phyloP scores from a whole-genome alignment of 2,888 invertebrate genomes.

The Salticus scenicus region DNA sequence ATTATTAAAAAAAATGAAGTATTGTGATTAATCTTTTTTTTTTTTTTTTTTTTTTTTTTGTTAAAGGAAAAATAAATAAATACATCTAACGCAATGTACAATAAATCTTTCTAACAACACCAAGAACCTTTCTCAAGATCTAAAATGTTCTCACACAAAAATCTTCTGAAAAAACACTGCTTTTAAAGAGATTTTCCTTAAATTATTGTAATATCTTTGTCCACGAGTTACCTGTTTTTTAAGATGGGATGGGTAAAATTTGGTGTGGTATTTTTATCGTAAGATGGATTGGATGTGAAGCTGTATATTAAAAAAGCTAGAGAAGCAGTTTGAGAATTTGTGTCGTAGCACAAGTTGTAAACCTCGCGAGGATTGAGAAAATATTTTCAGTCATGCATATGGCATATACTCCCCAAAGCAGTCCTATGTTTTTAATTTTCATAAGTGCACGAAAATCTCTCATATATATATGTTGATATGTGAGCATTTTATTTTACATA shows the following conservation, averaged over 20 bases:
- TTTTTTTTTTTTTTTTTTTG: too few species aligned
- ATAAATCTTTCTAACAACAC: too few species aligned
- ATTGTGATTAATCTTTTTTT: too few species aligned
- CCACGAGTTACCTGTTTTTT: slow-evolving; percentile 29
- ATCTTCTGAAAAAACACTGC: neutral
- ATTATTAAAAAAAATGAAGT: too few species aligned
- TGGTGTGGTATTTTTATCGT: slow-evolving; percentile 23
- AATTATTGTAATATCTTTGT: slow-evolving; percentile 40
- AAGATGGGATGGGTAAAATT: too few species aligned
- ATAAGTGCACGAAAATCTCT: slow-evolving; percentile 1
- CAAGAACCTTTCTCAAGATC: neutral
- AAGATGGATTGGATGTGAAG: neutral
- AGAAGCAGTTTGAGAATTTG: slow-evolving; percentile 20
- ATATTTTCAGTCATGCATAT: slow-evolving; percentile 26
- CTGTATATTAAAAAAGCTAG: neutral
- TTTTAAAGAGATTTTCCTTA: slow-evolving; percentile 24
- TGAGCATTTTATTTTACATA: too few species aligned
- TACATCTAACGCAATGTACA: too few species aligned
- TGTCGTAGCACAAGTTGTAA: neutral
- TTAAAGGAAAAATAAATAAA: too few species aligned
- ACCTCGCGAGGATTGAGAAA: slow-evolving; percentile 3
- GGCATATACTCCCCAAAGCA: slow-evolving; percentile 34
- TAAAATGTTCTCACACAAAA: neutral
- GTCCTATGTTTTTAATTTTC: slow-evolving; percentile 33
- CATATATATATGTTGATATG: too few species aligned